These are phyloP conservation scores for Limnephilus auricula DNA, from an alignment of 2,888 invertebrate species.

Conservation along the genomic window DNA sequence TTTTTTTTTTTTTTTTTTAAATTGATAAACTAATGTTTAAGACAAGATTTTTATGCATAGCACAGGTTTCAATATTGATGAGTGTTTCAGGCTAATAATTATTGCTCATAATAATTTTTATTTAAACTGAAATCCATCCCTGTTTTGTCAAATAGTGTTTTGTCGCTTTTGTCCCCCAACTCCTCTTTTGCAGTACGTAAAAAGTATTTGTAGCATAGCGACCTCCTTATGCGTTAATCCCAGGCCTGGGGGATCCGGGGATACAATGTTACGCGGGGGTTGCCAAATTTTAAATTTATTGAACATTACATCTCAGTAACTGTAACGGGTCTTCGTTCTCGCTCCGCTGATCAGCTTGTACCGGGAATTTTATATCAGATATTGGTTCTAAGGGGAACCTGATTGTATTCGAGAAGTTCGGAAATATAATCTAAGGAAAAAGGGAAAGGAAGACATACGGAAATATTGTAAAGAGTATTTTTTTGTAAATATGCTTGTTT, in stretches of 20 bases:
- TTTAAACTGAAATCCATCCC: neutral
- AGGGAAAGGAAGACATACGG: neutral
- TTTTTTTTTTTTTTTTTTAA: too few relatives aligned
- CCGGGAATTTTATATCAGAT: constrained; percentile 60
- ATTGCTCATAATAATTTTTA: too few relatives aligned
- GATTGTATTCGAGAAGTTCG: constrained; percentile 18
- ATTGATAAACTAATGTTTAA: too few relatives aligned
- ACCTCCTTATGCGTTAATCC: constrained; percentile 54
- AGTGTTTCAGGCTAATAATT: too few relatives aligned
- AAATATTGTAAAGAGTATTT: neutral
- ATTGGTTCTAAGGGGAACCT: constrained; percentile 54
- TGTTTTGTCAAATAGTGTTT: neutral
- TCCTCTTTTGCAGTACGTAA: constrained; percentile 24
- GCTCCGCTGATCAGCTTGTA: constrained; percentile 60
- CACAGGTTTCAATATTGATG: too few relatives aligned
- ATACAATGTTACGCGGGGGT: constrained; percentile 46
- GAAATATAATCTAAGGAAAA: neutral
- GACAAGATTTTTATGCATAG: too few relatives aligned
- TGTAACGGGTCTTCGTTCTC: constrained; percentile 60
- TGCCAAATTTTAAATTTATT: constrained; percentile 62
- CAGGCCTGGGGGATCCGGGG: constrained; percentile 20
- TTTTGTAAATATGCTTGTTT: neutral
- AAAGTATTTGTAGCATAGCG: constrained; percentile 30
- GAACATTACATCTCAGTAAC: constrained; percentile 60
- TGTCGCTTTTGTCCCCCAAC: constrained; percentile 23